Percentiles rank a stretch among this genome's conserved stretches.
These are phyloP conservation scores for Battus philenor DNA, from an alignment of 1,140 invertebrate species.

Conservation along the genomic window DNA sequence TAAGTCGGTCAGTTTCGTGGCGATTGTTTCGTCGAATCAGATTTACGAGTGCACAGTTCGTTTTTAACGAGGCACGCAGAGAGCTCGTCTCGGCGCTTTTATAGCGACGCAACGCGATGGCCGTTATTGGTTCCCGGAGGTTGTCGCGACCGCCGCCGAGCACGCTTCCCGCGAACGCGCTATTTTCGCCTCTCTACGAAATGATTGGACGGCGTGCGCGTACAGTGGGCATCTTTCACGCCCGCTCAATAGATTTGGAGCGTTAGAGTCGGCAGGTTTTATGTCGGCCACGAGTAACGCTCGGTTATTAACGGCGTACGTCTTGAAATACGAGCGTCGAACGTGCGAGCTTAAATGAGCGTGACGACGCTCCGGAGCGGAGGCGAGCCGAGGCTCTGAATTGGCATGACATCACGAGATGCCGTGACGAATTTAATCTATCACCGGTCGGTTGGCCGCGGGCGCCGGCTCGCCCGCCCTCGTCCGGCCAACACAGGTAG, in stretches of 20 bases:
- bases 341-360: constrained; percentile 49
- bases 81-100: constrained; percentile 41
- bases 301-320: constrained; percentile 36
- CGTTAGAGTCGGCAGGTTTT: constrained; percentile 5
- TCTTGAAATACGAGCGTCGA: constrained; percentile 34
- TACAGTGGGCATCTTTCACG: constrained; percentile 40
- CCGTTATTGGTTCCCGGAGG: constrained; percentile 68
- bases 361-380: constrained; percentile 49
- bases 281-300: neutral
- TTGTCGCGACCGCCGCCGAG: constrained; percentile 46
- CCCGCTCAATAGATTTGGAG: constrained; percentile 30
- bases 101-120: constrained; percentile 41
- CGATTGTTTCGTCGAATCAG: constrained; percentile 55
- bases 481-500: constrained; percentile 55
- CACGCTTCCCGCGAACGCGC: constrained; percentile 49
- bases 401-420: constrained; percentile 69
- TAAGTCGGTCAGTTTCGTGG: constrained; percentile 12
- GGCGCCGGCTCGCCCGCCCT: constrained; percentile 44
- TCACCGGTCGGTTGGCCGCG: constrained; percentile 50
- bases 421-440: constrained; percentile 73
- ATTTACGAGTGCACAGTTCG: constrained; percentile 46
- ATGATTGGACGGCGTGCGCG: constrained; percentile 30
- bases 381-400: constrained; percentile 47
- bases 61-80: constrained; percentile 57
- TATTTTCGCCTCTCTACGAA: constrained; percentile 62